Conservation (phyloP, 2,888 invertebrate species). For the Slavum lentiscoides region DNA sequence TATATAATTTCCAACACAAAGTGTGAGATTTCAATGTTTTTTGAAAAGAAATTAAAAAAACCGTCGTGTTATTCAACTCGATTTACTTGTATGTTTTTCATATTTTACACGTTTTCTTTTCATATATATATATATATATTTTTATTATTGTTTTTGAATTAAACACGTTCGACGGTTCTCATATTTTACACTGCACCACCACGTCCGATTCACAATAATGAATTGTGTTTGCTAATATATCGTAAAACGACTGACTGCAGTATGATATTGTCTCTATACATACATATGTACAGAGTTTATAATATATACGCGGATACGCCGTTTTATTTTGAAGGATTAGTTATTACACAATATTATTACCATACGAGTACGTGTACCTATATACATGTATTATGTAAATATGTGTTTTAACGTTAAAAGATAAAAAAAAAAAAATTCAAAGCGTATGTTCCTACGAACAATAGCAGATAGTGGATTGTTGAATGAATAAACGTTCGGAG, state of each 20-base stretch:
- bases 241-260: not conserved
- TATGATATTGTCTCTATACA: not conserved
- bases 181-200: not conserved
- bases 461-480: not conserved
- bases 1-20: not conserved
- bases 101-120: too few species aligned
- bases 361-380: not conserved
- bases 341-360: conserved; percentile 6
- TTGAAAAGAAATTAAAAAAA: not conserved
- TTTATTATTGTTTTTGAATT: too few species aligned
- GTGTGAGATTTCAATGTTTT: not conserved
- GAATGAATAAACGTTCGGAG: too few species aligned
- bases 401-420: not conserved
- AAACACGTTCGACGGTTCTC: not conserved
- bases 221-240: not conserved
- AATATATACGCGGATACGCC: not conserved
- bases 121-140: not conserved
- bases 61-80: not conserved
- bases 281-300: not conserved
- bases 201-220: not conserved
- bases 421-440: not conserved
- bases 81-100: too few species aligned
- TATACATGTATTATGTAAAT: not conserved
- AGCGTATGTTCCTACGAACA: not conserved
- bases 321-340: not conserved